phyloP scores from a whole-genome alignment of 2,888 invertebrate species.

The Brenthis ino region DNA sequence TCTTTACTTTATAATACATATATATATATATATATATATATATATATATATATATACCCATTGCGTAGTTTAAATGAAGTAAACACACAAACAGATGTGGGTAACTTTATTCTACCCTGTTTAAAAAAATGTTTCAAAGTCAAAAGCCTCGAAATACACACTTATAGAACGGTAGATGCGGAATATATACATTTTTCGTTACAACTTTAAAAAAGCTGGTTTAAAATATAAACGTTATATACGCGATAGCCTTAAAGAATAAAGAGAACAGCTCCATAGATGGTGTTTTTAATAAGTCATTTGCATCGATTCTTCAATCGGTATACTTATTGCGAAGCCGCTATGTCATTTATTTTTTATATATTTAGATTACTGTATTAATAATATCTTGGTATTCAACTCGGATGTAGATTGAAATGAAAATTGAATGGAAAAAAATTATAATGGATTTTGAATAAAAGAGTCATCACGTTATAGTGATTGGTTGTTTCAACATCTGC shows the following conservation, averaged over 20 bases:
- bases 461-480: constrained; percentile 21
- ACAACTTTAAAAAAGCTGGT: background rate
- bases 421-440: constrained; percentile 26
- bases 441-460: constrained; percentile 25
- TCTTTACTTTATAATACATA: too few relatives aligned
- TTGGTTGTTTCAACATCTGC: constrained; percentile 5
- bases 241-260: constrained; percentile 28
- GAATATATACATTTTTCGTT: too few relatives aligned
- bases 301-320: constrained; percentile 46
- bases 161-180: too few relatives aligned
- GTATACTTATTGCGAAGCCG: constrained; percentile 38
- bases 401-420: constrained; percentile 29
- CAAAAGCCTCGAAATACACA: too few relatives aligned
- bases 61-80: too few relatives aligned
- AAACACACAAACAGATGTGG: too few relatives aligned
- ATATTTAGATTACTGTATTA: constrained; percentile 40
- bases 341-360: constrained; percentile 44
- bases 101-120: too few relatives aligned
- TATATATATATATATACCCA: too few relatives aligned
- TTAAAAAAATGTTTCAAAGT: too few relatives aligned
- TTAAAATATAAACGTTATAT: background rate
- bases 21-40: too few relatives aligned
- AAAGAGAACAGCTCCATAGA: constrained; percentile 48
- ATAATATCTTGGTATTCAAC: constrained; percentile 22
- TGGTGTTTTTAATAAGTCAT: constrained; percentile 53